A percentile compares a stretch with the other conserved stretches of the same genome.
Conservation (phyloP, 2,797 vertebrate genomes). For the Brachyalestes nurse region DNA sequence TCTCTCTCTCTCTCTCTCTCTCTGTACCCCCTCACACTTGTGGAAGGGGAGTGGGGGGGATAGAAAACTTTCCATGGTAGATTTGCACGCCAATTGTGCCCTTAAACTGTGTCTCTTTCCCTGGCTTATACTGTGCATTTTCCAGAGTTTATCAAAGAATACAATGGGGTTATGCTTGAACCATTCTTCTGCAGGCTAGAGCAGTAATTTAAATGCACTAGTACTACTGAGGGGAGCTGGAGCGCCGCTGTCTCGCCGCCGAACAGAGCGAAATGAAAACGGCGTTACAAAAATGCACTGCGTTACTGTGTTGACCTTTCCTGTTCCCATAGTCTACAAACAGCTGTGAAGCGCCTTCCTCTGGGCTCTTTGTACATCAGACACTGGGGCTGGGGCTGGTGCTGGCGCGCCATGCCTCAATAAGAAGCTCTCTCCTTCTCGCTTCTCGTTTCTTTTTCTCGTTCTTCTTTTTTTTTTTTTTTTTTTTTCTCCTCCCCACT, state of each 20-base stretch:
- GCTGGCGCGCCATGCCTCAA: slow-evolving; percentile 75
- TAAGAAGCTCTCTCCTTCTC: slow-evolving; percentile 75
- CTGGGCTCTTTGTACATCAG: slow-evolving; percentile 82
- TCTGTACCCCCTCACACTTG: slow-evolving; percentile 47
- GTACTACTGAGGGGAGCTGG: slow-evolving; percentile 72
- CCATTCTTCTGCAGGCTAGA: slow-evolving; percentile 83
- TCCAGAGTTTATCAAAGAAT: slow-evolving; percentile 83
- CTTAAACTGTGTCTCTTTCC: slow-evolving; percentile 77
- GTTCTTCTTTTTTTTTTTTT: slow-evolving; percentile 73
- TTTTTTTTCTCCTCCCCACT: slow-evolving; percentile 68
- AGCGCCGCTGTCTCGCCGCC: slow-evolving; percentile 71
- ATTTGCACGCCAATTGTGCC: slow-evolving; percentile 82
- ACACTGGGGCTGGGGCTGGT: slow-evolving; percentile 69
- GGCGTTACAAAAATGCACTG: slow-evolving; percentile 68
- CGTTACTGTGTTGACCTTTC: slow-evolving; percentile 83
- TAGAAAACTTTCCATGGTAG: slow-evolving; percentile 79
- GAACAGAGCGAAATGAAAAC: slow-evolving; percentile 76
- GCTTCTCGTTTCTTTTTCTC: slow-evolving; percentile 66
- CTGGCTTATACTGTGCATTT: slow-evolving; percentile 78
- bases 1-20: slow-evolving; percentile 54
- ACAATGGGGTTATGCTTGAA: slow-evolving; percentile 82
- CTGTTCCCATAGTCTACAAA: slow-evolving; percentile 81
- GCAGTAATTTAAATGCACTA: slow-evolving; percentile 82
- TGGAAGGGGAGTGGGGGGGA: slow-evolving; percentile 34
- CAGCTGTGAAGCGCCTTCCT: slow-evolving; percentile 82